Base-by-base conservation (phyloP, 2,113 vertebrate genomes). In the Agelaius phoeniceus region DNA sequence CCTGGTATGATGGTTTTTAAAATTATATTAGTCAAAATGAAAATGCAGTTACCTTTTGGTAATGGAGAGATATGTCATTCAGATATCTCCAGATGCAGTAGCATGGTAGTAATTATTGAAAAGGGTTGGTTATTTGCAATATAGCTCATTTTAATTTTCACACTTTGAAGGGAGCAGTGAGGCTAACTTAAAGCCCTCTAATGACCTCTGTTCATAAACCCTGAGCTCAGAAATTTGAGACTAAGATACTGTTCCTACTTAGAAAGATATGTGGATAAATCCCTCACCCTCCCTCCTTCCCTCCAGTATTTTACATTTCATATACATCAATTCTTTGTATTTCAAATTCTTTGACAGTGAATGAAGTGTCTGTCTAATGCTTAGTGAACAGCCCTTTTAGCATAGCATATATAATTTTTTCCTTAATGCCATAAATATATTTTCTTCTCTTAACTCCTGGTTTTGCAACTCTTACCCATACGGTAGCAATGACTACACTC, bases 1-100 rank as follows among this genome's bases (percentile, higher is more conserved):
- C 94, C 95, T 89, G 94, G 95, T 96, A 88, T 87, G 78, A 78
- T 37, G 77, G 35, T 75, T 95, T 94, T 87, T 2, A 69, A 89
- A 97, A 83, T 80, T 76, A 58, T 83, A 41, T 82, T 62, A 81
- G 65, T 91, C 51, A 82, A 93, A 85, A 52, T 71, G 81, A 65
- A 82, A 68, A 48, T 59, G 66, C 59, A 85, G 75, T 84, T 95
- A 87, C 83, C 41, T 90, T 61, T 79, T 63, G 39, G 44, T 73
- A 90, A 69, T 41, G 68, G 31, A 82, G 74, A 72, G 73, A 49
- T 27, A 77, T 41, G 54, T 84, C 27, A 80, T 89, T 93, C 90
- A 71, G 83, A 55, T 92, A 89, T 82, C 58, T 87, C 52, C 79
- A 93, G 91, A 94, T 55, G 59, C 41, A 65, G 22, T 71, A 93